These are phyloP conservation scores for Diadumene lineata DNA, from an alignment of 92 coral and sea anemone species.

Conservation along the genomic window DNA sequence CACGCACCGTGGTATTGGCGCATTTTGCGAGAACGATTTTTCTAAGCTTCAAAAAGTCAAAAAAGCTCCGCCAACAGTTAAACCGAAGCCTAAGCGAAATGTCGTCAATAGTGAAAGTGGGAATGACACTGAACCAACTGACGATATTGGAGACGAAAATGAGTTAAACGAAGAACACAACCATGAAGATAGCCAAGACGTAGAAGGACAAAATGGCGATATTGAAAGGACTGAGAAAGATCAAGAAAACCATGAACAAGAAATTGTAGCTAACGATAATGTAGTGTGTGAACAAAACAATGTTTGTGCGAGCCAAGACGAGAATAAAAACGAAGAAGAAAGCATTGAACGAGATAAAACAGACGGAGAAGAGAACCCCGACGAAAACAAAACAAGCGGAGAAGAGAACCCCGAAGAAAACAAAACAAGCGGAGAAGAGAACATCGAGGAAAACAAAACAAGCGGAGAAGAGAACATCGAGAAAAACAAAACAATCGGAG, in stretches of 20 bases:
- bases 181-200: not conserved
- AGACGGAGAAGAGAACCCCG: no score
- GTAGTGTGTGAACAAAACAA: not conserved
- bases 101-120: constrained; percentile 14
- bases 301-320: not conserved
- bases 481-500: no score
- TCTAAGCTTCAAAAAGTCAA: constrained; percentile 30
- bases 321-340: not conserved
- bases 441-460: not conserved
- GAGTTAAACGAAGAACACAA: constrained; percentile 7
- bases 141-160: constrained; percentile 2
- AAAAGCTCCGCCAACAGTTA: constrained; percentile 28
- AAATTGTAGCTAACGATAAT: not conserved
- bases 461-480: no score
- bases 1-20: constrained; percentile 87
- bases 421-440: not conserved
- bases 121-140: no score
- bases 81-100: constrained; percentile 23
- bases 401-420: not conserved
- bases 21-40: constrained; percentile 71
- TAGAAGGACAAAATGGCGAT: not conserved
- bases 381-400: not conserved
- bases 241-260: not conserved
- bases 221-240: not conserved
- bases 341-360: not conserved